Conservation (phyloP, 2,888 invertebrate species). For the Unio pictorum region DNA sequence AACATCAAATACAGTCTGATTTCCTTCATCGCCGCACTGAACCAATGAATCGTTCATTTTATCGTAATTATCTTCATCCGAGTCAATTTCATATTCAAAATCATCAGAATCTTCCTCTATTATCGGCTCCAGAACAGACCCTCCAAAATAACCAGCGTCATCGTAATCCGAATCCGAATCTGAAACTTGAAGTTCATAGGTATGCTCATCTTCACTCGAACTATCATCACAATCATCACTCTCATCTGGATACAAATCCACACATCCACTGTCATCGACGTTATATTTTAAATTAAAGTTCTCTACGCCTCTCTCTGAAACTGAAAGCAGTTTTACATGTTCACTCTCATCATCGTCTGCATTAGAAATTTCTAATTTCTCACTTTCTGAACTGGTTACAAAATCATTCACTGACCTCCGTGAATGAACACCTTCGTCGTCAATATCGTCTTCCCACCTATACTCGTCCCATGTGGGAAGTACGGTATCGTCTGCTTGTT, state of each 20-base stretch:
- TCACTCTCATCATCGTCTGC: too few species aligned
- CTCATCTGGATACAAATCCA: slow-evolving; percentile 34
- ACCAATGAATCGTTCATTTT: too few species aligned
- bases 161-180: slow-evolving; percentile 28
- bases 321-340: neutral
- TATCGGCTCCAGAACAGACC: slow-evolving; percentile 53
- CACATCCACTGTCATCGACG: slow-evolving; percentile 36
- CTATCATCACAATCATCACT: slow-evolving; percentile 29
- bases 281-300: slow-evolving; percentile 45
- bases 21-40: slow-evolving; percentile 7
- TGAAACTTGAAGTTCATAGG: slow-evolving; percentile 36
- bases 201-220: slow-evolving; percentile 49
- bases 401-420: slow-evolving; percentile 39
- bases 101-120: slow-evolving; percentile 60
- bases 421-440: slow-evolving; percentile 38
- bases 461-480: slow-evolving; percentile 44
- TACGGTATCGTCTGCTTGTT: slow-evolving; percentile 18
- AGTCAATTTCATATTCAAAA: slow-evolving; percentile 25
- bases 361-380: too few species aligned
- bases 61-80: slow-evolving; percentile 12
- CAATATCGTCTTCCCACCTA: slow-evolving; percentile 41
- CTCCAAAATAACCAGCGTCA: slow-evolving; percentile 25
- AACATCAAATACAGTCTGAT: too few species aligned
- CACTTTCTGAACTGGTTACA: slow-evolving; percentile 3
- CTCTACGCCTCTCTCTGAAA: slow-evolving; percentile 12